A percentile compares a stretch with the other conserved stretches of the same genome.
phyloP scores from a whole-genome alignment of 2,113 vertebrate species.

The Aix galericulata region DNA sequence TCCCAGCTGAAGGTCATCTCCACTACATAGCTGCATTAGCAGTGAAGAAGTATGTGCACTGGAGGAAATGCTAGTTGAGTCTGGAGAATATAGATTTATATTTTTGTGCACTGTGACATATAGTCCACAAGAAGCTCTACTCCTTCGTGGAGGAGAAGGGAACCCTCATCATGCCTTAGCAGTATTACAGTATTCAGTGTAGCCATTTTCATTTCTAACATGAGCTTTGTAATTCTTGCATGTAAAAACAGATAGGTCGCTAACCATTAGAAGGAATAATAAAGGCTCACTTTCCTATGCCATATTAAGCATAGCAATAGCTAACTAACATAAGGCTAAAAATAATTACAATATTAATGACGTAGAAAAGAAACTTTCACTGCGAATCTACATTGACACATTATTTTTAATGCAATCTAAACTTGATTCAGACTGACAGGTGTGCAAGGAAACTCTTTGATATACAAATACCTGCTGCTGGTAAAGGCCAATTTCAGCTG shows the following conservation, averaged over 20 bases:
- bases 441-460: slow-evolving; percentile 40
- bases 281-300: background rate
- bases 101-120: background rate
- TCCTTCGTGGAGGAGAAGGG: background rate
- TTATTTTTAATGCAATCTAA: background rate
- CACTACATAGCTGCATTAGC: background rate
- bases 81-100: background rate
- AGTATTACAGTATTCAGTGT: accelerated
- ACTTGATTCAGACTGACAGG: background rate
- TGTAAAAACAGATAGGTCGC: background rate
- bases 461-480: slow-evolving; percentile 54
- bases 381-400: background rate
- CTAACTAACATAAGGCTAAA: slow-evolving; percentile 27
- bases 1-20: slow-evolving; percentile 31
- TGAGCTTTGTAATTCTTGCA: background rate
- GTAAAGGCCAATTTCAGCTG: slow-evolving; percentile 19
- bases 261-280: slow-evolving; percentile 36
- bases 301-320: background rate
- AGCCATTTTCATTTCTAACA: slow-evolving; percentile 2
- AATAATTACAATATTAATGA: slow-evolving; percentile 39
- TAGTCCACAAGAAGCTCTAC: background rate
- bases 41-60: background rate
- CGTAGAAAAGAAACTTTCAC: slow-evolving; percentile 9
- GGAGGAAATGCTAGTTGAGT: slow-evolving; percentile 23
- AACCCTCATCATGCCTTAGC: background rate